phyloP scores from a whole-genome alignment of 2,113 vertebrate genomes.

The Burhinus oedicnemus region DNA sequence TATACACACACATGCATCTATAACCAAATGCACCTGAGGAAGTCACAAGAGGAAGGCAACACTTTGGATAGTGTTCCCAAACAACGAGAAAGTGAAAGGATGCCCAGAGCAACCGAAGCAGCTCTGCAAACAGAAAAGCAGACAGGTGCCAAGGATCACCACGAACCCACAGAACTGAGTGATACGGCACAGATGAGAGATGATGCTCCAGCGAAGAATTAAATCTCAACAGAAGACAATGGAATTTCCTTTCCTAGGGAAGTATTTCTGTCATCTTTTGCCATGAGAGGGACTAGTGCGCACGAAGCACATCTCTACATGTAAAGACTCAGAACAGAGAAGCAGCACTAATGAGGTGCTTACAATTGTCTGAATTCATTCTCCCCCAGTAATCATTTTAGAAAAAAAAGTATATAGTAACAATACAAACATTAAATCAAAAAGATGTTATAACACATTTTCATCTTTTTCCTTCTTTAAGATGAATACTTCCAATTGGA shows the following conservation, averaged over 20 bases:
- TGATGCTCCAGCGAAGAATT: background rate
- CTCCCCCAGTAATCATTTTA: background rate
- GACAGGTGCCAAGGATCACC: background rate
- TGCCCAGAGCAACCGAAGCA: background rate
- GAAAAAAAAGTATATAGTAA: background rate
- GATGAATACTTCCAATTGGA: rapidly evolving
- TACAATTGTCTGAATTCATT: background rate
- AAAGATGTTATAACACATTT: background rate
- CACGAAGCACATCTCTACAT: background rate
- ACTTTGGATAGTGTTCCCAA: background rate
- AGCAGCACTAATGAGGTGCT: background rate
- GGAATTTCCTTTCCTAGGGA: background rate
- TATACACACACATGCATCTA: rapidly evolving
- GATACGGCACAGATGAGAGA: background rate
- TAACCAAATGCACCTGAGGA: background rate
- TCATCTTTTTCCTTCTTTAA: background rate
- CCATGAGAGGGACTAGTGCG: background rate
- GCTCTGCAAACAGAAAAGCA: background rate
- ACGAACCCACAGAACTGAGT: background rate
- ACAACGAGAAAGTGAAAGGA: background rate
- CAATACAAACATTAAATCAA: background rate
- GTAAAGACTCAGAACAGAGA: background rate
- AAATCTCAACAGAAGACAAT: background rate
- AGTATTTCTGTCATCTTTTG: background rate
- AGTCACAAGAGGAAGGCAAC: background rate